These are phyloP conservation scores for Copidosoma aretas DNA, from an alignment of 2,888 invertebrate genomes.

Conservation along the genomic window DNA sequence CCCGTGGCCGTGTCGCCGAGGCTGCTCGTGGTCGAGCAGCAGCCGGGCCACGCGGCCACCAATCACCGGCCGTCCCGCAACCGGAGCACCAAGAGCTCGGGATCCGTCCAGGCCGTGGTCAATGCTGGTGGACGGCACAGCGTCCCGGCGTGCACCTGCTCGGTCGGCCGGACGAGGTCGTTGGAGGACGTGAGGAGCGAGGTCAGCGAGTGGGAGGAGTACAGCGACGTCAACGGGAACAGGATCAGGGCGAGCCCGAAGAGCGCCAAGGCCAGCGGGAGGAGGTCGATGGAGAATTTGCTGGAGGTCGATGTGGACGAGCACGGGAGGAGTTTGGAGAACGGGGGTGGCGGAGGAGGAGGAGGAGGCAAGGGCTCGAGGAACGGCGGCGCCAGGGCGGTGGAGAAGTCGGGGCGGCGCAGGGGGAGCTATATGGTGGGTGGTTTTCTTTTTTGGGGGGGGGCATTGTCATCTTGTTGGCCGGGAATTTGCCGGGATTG, in stretches of 20 bases:
- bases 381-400: constrained; percentile 45
- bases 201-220: constrained; percentile 70
- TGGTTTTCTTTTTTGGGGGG: no score
- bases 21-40: constrained; percentile 57
- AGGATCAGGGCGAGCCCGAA: constrained; percentile 64
- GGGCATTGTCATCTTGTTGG: not conserved
- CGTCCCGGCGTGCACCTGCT: constrained; percentile 68
- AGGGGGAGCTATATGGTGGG: constrained; percentile 60
- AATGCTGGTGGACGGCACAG: constrained; percentile 43
- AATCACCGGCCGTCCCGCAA: constrained; percentile 26
- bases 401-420: constrained; percentile 50
- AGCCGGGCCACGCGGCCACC: constrained; percentile 48
- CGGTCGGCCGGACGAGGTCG: constrained; percentile 69
- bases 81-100: constrained; percentile 49
- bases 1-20: constrained; percentile 53
- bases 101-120: constrained; percentile 37
- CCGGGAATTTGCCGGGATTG: not conserved
- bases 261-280: constrained; percentile 65
- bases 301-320: constrained; percentile 58
- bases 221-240: constrained; percentile 71
- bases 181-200: constrained; percentile 77
- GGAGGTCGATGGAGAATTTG: constrained; percentile 77
- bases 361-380: constrained; percentile 41
- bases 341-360: no score
- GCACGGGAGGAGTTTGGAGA: constrained; percentile 45